These are phyloP conservation scores for Campoletis sonorensis DNA, from an alignment of 1,140 invertebrate species.

Conservation along the genomic window DNA sequence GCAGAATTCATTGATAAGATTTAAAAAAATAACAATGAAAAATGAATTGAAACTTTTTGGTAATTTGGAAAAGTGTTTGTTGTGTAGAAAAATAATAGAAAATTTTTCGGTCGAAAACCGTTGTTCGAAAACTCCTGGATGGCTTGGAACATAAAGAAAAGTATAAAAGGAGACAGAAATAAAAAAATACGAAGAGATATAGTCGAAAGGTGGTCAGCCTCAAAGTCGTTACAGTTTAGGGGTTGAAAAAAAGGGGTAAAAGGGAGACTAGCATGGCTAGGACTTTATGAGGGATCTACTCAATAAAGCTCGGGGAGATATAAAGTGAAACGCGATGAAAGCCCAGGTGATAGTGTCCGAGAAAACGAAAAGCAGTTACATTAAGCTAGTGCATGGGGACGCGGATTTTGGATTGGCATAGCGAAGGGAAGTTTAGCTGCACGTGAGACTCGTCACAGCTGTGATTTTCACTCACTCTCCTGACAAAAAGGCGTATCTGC, in stretches of 20 bases:
- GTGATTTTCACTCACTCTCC: neutral
- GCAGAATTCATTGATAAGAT: too few species aligned
- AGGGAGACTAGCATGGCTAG: neutral
- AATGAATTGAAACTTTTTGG: too few species aligned
- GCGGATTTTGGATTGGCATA: constrained; percentile 29
- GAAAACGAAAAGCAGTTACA: constrained; percentile 33
- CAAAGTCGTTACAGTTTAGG: neutral
- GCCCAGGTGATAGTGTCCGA: constrained; percentile 21
- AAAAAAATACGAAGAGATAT: too few species aligned
- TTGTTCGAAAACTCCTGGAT: too few species aligned
- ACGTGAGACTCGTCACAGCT: constrained; percentile 33
- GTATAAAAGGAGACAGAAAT: neutral
- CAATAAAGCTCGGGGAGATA: constrained; percentile 17
- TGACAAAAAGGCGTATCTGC: neutral
- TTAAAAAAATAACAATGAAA: too few species aligned
- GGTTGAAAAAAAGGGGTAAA: neutral
- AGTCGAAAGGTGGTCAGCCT: neutral
- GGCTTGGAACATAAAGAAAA: too few species aligned
- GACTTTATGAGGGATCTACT: constrained; percentile 21
- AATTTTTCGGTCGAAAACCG: too few species aligned
- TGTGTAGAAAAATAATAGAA: too few species aligned
- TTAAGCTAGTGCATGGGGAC: constrained; percentile 25
- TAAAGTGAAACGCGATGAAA: constrained; percentile 3
- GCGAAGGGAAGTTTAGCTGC: constrained; percentile 17
- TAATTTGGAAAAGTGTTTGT: too few species aligned